Base-by-base conservation (phyloP, 2,113 vertebrate species). In the Gambusia affinis region DNA sequence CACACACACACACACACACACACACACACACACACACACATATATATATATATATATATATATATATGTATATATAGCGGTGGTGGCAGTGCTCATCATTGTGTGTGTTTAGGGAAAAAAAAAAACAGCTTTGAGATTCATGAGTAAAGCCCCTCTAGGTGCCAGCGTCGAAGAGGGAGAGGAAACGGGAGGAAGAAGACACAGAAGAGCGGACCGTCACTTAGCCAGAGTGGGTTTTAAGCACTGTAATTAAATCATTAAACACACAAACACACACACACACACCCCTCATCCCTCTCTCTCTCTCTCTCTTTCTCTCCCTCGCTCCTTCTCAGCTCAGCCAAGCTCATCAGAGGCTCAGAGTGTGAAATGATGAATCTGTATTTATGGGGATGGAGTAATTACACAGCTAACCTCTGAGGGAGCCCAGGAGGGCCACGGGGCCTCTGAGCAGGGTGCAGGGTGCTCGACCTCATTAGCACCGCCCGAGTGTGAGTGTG, bases 161-260 rank as follows among this genome's bases (percentile, higher is more conserved):
- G 95, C 96, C 95, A 95, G 96, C 27, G 67, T 78, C 42, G 83
- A 88, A 86, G 88, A 90, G 95, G 95, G 95, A 95, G 51, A 95
- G 95, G 96, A 96, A 96, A 66, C 30, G 44, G 51, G 42, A 94
- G 94, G 60, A 94, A 94, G 95, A 93, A 95, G 95, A 97, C 96
- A 97, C 78, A 66, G 51, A 54, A 54, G 77, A 86, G 85, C 88
- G 95, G 96, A 95, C 85, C 91, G 86, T 92, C 91, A 87, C 88
- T 88, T 90, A 90, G 89, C 85, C 88, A 86, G 89, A 93, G 89
- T 87, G 90, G 86, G 92, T 86, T 91, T 96, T 98, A 97, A 98
- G 96, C 96, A 96, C 96, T 96, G 96, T 98, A 98, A 98, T 99
- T 98, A 98, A 98, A 98, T 97, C 97, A 98, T 98, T 97, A 97